phyloP scores from a whole-genome alignment of 2,888 invertebrate species.

The Cheilosia urbana region DNA sequence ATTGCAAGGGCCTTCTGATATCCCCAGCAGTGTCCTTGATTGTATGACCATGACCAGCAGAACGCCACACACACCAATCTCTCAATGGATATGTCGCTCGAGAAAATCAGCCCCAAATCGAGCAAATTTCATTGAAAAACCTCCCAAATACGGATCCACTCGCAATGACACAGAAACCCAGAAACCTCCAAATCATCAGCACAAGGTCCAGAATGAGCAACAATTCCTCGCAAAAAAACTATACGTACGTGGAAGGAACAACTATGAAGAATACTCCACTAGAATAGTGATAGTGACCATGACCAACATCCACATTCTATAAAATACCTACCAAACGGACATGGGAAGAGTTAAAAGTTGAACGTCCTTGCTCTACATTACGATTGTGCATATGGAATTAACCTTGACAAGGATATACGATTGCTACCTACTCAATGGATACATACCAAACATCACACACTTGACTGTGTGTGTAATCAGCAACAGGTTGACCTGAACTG shows the following conservation, averaged over 20 bases:
- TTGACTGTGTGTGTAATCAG: slow-evolving; percentile 36
- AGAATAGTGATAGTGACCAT: slow-evolving; percentile 67
- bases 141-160: slow-evolving; percentile 35
- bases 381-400: slow-evolving; percentile 64
- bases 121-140: slow-evolving; percentile 21
- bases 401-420: slow-evolving; percentile 67
- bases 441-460: slow-evolving; percentile 35
- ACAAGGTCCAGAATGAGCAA: slow-evolving; percentile 58
- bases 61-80: neutral
- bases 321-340: slow-evolving; percentile 69
- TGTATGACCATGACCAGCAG: slow-evolving; percentile 51
- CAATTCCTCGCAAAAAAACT: slow-evolving; percentile 33
- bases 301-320: slow-evolving; percentile 68
- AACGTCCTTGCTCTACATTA: slow-evolving; percentile 76
- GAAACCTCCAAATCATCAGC: slow-evolving; percentile 53
- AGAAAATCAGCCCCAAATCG: slow-evolving; percentile 6
- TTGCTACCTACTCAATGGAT: slow-evolving; percentile 30
- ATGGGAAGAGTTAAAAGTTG: slow-evolving; percentile 75
- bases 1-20: slow-evolving; percentile 11
- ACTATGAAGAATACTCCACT: slow-evolving; percentile 7
- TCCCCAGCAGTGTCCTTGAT: slow-evolving; percentile 11
- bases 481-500: slow-evolving; percentile 65
- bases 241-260: neutral
- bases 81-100: slow-evolving; percentile 12
- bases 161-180: slow-evolving; percentile 71